Evolutionary conservation across 2,113 vertebrate genomes (phyloP), one percentile per base, ranked within the genome.

Genomic region (Pogonocichla stellata): DNA sequence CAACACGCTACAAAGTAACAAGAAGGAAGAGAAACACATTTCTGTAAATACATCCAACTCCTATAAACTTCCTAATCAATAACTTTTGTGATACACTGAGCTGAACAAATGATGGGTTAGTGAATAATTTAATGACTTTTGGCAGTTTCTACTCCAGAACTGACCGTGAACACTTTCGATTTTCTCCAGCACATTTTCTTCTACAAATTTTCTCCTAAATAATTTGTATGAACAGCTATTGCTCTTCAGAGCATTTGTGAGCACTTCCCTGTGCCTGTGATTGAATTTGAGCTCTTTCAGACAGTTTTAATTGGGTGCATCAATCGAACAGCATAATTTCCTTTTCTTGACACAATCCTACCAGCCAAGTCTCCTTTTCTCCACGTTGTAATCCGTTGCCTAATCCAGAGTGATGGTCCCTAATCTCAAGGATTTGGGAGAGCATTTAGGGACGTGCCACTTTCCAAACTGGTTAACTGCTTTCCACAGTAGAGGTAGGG

Each of bases 121-220:
- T 95, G 86, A 92, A 95, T 87, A 91, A 95, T 91, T 94, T 79
- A 94, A 61, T 18, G 53, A 75, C 50, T 87, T 88, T 50, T 60
- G 65, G 34, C 71, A 93, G 22, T 62, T 90, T 64, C 66, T 36
- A 40, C n/a, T 53, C 48, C 53, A 81, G 43, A 62, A 56, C 26
- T 33, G 56, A 78, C 51, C 1, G 0, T 24, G 40, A 74, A 36
- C 10, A 64, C 43, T 48, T 91, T 13, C 64, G 50, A 34, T 89
- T 71, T 92, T 81, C 73, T 65, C 72, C 66, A 84, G 61, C 42
- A 72, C 40, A 28, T 79, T 83, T 56, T 77, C 33, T 77, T 47
- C 38, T 31, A 42, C 33, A 62, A 33, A 70, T 50, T 66, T 88
- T 66, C 62, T 86, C 53, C 88, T 88, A 73, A 93, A 86, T 91